Base-by-base conservation (phyloP, 2,113 vertebrate species). In the Hemiprocne comata region DNA sequence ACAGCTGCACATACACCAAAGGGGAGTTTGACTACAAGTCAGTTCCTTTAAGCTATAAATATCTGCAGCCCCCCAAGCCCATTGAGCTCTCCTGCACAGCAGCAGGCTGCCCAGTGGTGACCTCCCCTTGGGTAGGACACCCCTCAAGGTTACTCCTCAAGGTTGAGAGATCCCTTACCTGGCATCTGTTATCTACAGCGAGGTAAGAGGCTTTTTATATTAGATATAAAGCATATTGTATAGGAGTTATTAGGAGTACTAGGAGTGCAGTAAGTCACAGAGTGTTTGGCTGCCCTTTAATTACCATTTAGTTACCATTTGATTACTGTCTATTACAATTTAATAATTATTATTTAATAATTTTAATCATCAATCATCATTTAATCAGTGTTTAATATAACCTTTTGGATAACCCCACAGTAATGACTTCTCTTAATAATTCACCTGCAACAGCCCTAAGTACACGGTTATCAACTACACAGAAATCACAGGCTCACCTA, bases 61-160 rank as follows among this genome's bases (percentile, higher is more conserved):
- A 53, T 61, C 34, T 21, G 33, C 13, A 87, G 70, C 23, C 10
- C 15, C n/a, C 17, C 16, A 2, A 67, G 46, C 66, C 36, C 33
- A 15, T 3, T n/a, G 20, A 84, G 20, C 36, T 73, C n/a, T 73
- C 50, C 73, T 66, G 38, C 0, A 60, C 0, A 1, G 75, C 23
- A 40, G 36, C 3, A 0, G 36, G 44, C 58, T 60, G 54, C 46
- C 53, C 0, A 0, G 55, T 1, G 0, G 50, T 12, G 18, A 70
- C 62, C 21, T 44, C 67, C 50, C 75, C 40, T 40, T 7, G 9
- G 9, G 48, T 1, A 55, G 7, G 36, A 84, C 3, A 12, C 23
- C 29, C 60, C 46, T 88, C 40, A 71, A 26, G 11, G 23, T 62
- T 26, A 72, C 12, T 29, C 34, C 40, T 34, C 0, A 0, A 65